Percentiles rank a stretch among this genome's conserved stretches.
phyloP scores from a whole-genome alignment of 1,140 invertebrate genomes.

The Aphelinus atriplicis region DNA sequence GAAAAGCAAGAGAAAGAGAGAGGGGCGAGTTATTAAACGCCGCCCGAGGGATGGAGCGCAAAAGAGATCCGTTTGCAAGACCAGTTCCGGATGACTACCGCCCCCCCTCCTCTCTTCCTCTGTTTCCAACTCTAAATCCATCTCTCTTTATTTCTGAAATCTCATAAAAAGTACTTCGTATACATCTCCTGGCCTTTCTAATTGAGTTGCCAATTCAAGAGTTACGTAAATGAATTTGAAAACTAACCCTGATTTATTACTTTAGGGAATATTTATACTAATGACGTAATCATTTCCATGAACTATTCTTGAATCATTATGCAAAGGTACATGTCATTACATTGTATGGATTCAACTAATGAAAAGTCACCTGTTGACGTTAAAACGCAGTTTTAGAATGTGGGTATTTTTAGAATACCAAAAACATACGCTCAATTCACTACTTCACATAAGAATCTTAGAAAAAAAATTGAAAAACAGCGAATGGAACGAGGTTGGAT shows the following conservation, averaged over 20 bases:
- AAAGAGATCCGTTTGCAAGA: constrained; percentile 38
- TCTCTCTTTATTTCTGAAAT: neutral
- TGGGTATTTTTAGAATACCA: no score
- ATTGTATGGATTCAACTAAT: no score
- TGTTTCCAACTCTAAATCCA: neutral
- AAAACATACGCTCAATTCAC: no score
- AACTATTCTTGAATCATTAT: no score
- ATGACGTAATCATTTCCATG: no score
- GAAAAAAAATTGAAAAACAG: neutral
- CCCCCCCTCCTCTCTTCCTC: constrained; percentile 40
- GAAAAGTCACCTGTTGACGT: no score
- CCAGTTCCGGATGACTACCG: constrained; percentile 27
- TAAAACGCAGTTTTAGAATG: no score
- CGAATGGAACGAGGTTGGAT: neutral
- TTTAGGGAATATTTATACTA: no score
- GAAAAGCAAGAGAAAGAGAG: neutral
- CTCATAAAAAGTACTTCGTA: neutral
- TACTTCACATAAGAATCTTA: no score
- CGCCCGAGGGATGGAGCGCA: constrained; percentile 33
- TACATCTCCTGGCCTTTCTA: neutral
- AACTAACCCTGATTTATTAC: no score
- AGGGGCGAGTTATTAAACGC: constrained; percentile 42
- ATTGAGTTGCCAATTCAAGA: constrained; percentile 18
- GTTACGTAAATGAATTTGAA: constrained; percentile 3
- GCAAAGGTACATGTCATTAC: no score